Evolutionary conservation across 2,888 invertebrate genomes (phyloP).

Genomic region (Microplitis deprimator): DNA sequence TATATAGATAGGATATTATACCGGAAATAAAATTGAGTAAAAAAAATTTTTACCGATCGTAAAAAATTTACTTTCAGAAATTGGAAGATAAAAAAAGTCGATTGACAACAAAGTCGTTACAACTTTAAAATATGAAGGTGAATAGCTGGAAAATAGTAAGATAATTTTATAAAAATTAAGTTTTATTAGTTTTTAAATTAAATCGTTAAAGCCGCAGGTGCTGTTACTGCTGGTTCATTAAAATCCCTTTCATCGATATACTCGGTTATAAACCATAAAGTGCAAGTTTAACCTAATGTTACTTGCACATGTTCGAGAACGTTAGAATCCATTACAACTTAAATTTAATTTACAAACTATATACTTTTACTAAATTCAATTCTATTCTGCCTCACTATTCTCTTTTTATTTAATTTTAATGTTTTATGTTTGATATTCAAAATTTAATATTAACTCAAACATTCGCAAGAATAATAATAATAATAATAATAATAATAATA

Average conservation of each 20-base stretch:
- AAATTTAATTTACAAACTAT: background rate
- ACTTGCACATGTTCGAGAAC: background rate
- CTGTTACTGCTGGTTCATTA: background rate
- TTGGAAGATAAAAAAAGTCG: no score
- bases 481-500: conserved; percentile 9
- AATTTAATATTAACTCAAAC: no score
- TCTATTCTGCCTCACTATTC: no score
- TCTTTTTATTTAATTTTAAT: no score
- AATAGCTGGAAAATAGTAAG: background rate
- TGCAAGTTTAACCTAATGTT: background rate
- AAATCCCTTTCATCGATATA: background rate
- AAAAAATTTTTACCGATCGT: no score
- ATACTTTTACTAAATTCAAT: no score
- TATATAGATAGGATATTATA: no score
- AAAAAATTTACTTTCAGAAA: no score
- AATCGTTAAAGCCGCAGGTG: background rate
- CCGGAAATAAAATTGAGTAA: no score
- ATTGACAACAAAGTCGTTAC: no score
- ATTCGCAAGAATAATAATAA: background rate
- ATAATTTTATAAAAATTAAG: background rate
- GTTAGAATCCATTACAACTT: background rate
- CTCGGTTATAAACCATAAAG: conserved; percentile 1
- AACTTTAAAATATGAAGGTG: background rate
- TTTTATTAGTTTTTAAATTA: background rate
- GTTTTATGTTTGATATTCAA: no score